Conservation (phyloP, 1,140 invertebrate species). For the Maconellicoccus hirsutus region DNA sequence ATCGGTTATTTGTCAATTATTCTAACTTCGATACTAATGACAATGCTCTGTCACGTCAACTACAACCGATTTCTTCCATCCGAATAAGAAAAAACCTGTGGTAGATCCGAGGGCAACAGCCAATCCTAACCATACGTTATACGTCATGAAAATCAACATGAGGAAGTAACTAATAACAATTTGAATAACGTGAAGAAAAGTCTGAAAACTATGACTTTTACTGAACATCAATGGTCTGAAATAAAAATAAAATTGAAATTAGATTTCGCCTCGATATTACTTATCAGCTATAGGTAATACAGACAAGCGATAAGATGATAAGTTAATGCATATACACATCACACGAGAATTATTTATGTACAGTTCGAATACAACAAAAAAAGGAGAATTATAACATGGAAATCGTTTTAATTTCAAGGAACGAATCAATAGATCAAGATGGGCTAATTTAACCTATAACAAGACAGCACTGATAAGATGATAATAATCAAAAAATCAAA, state of each 20-base stretch:
- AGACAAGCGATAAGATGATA: too few species aligned
- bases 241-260: slow-evolving; percentile 13
- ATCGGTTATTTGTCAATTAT: too few species aligned
- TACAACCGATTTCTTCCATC: slow-evolving; percentile 79
- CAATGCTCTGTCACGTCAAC: slow-evolving; percentile 92
- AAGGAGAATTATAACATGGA: too few species aligned
- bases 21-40: slow-evolving; percentile 47
- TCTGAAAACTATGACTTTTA: slow-evolving; percentile 69
- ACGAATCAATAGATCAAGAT: too few species aligned
- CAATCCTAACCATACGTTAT: slow-evolving; percentile 87
- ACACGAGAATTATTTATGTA: too few species aligned
- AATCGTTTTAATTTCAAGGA: too few species aligned
- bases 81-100: slow-evolving; percentile 85
- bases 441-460: too few species aligned
- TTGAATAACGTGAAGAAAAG: slow-evolving; percentile 77
- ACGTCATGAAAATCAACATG: slow-evolving; percentile 98
- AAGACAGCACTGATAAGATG: too few species aligned
- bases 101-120: slow-evolving; percentile 81
- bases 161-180: slow-evolving; percentile 82
- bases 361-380: too few species aligned
- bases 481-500: too few species aligned
- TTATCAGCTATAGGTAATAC: too few species aligned
- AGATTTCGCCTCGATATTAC: not conserved
- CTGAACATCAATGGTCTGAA: slow-evolving; percentile 49
- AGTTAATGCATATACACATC: too few species aligned